Percentiles rank a stretch among this genome's conserved stretches.
phyloP scores from a whole-genome alignment of 1,140 invertebrate species.

The Rhizoglyphus robini region DNA sequence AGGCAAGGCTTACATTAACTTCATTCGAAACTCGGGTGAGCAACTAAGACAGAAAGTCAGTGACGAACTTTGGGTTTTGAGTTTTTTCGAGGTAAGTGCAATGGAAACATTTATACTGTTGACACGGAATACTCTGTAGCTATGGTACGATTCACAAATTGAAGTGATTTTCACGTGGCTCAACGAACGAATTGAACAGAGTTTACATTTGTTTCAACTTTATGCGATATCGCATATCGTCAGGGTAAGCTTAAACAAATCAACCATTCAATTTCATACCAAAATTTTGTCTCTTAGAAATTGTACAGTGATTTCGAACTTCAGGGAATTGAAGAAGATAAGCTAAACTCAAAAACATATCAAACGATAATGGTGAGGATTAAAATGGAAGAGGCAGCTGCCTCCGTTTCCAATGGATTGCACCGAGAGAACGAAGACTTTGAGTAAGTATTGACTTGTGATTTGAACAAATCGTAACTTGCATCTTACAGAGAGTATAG shows the following conservation, averaged over 20 bases:
- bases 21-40: slow-evolving; percentile 91
- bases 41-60: slow-evolving; percentile 89
- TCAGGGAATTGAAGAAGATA: slow-evolving; percentile 94
- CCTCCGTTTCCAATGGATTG: slow-evolving; percentile 30
- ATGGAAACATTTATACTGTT: too few species aligned
- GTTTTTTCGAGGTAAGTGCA: slow-evolving; percentile 73
- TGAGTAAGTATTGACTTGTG: slow-evolving; percentile 1
- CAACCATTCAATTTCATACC: not conserved
- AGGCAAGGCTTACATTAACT: slow-evolving; percentile 94
- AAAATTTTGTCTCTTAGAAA: slow-evolving; percentile 54
- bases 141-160: slow-evolving; percentile 91
- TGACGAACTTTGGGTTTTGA: slow-evolving; percentile 94
- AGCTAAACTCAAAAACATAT: slow-evolving; percentile 92
- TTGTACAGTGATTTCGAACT: slow-evolving; percentile 97
- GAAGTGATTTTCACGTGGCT: slow-evolving; percentile 89
- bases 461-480: not conserved
- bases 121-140: slow-evolving; percentile 37
- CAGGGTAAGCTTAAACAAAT: slow-evolving; percentile 50
- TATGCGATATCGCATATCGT: slow-evolving; percentile 90
- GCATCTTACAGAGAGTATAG: slow-evolving; percentile 33
- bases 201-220: slow-evolving; percentile 89
- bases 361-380: slow-evolving; percentile 80
- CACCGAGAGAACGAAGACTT: slow-evolving; percentile 18
- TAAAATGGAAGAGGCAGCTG: slow-evolving; percentile 91
- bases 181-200: slow-evolving; percentile 78